These are phyloP conservation scores for Isoperla grammatica DNA, from an alignment of 2,888 invertebrate genomes.

Conservation along the genomic window DNA sequence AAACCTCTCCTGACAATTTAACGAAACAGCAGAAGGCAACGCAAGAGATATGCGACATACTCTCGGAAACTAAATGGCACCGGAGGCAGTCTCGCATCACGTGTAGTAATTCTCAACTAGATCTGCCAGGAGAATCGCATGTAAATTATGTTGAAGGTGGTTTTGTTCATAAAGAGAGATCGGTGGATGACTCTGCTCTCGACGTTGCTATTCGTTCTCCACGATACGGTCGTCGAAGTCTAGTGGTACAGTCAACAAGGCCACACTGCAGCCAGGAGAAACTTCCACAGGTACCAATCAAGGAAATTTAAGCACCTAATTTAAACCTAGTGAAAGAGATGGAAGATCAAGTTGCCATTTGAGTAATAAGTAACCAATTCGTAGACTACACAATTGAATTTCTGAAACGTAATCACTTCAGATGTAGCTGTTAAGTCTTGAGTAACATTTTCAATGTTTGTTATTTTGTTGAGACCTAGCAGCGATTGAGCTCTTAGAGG, in stretches of 20 bases:
- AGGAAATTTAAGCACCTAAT: too few relatives aligned
- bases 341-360: background rate
- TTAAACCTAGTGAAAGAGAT: background rate
- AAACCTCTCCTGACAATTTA: constrained; percentile 42
- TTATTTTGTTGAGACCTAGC: too few relatives aligned
- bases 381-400: too few relatives aligned
- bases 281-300: background rate
- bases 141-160: background rate
- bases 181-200: background rate
- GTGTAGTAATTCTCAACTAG: constrained; percentile 17
- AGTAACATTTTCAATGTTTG: too few relatives aligned
- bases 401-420: too few relatives aligned
- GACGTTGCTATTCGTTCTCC: constrained; percentile 22
- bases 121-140: constrained; percentile 2
- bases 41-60: constrained; percentile 41
- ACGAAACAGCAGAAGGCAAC: constrained; percentile 30
- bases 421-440: too few relatives aligned
- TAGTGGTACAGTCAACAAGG: constrained; percentile 1
- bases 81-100: constrained; percentile 6
- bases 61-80: constrained; percentile 29
- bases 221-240: constrained; percentile 20
- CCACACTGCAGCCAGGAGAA: background rate
- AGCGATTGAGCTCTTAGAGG: too few relatives aligned
- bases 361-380: constrained; percentile 18
- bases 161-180: constrained; percentile 3